Conservation (phyloP, 2,113 vertebrate species). For the Dipodomys stephensi region DNA sequence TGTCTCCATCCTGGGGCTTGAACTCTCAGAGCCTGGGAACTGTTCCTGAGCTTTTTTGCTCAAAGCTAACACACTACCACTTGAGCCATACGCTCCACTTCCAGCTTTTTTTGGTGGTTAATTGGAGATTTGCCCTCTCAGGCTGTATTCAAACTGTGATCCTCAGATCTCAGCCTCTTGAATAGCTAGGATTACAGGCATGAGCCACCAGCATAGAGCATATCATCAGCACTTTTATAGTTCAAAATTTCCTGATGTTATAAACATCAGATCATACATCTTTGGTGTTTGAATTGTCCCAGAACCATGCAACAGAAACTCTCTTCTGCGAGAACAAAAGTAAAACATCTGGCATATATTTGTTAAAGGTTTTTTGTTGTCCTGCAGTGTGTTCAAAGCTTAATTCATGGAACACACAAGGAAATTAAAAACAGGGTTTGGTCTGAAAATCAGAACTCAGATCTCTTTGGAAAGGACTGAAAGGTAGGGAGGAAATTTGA, state of each 20-base stretch:
- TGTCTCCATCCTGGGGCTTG: no score
- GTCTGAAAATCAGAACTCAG: neutral
- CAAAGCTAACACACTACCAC: no score
- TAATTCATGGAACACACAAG: slow-evolving; percentile 14
- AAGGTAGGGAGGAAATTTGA: neutral
- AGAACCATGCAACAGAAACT: neutral
- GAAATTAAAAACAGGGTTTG: neutral
- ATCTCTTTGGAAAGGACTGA: neutral
- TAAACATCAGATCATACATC: neutral
- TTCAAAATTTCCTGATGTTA: neutral
- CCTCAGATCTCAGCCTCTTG: no score
- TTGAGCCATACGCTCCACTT: no score
- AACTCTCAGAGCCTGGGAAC: no score
- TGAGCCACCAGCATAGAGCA: no score
- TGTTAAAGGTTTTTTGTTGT: neutral
- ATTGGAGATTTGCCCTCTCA: no score
- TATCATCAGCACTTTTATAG: neutral
- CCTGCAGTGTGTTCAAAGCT: neutral
- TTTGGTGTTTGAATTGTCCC: neutral
- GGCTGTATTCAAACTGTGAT: no score
- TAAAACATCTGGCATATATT: neutral
- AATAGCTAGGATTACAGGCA: no score
- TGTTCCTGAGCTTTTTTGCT: no score
- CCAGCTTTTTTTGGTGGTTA: no score
- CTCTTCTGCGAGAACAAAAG: neutral